Evolutionary conservation across 2,888 invertebrate genomes (phyloP).

Genomic region (Antheraea assamensis): DNA sequence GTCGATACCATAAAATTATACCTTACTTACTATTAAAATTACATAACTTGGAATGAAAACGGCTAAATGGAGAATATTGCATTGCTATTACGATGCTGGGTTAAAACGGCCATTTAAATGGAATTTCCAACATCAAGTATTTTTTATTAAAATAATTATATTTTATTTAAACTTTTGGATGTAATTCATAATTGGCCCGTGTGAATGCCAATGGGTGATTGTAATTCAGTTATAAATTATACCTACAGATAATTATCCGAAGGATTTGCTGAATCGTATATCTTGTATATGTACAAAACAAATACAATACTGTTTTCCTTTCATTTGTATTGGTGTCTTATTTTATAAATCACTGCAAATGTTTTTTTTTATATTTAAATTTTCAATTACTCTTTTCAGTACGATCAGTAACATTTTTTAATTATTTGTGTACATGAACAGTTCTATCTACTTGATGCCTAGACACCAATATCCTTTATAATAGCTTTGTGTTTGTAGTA

Average conservation of each 20-base stretch:
- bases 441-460: too few species aligned
- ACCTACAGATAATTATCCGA: background rate
- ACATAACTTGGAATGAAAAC: constrained; percentile 13
- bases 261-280: background rate
- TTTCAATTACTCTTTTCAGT: too few species aligned
- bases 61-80: constrained; percentile 3
- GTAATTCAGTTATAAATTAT: background rate
- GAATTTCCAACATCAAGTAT: background rate
- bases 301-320: background rate
- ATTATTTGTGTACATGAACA: too few species aligned
- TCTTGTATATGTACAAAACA: background rate
- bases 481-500: too few species aligned
- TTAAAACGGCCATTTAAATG: background rate
- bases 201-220: background rate
- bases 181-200: background rate
- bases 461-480: too few species aligned
- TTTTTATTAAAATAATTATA: background rate
- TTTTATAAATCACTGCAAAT: too few species aligned
- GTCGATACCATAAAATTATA: constrained; percentile 12
- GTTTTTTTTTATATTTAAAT: too few species aligned
- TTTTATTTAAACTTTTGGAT: background rate
- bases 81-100: background rate
- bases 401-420: too few species aligned
- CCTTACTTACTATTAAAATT: constrained; percentile 2
- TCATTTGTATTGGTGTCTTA: background rate